These are phyloP conservation scores for Masnerella sp. DNA, from an alignment of 2,888 invertebrate species.

Conservation along the genomic window DNA sequence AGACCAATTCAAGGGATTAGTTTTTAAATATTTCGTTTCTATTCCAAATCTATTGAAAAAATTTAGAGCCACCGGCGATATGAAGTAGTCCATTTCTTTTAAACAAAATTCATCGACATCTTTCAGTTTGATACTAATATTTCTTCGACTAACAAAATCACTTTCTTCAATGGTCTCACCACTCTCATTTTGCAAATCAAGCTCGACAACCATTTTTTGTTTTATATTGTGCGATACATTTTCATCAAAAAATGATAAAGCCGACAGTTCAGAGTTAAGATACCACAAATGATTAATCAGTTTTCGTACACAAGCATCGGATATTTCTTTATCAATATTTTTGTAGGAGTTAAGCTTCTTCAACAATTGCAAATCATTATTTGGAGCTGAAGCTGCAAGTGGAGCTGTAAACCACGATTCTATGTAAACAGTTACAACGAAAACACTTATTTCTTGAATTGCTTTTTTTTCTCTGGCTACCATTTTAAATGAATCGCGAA, in stretches of 20 bases:
- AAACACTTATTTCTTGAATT: constrained; percentile 8
- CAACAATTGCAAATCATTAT: constrained; percentile 12
- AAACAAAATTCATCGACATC: background rate
- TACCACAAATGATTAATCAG: constrained; percentile 23
- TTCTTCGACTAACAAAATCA: background rate
- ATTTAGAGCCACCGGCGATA: background rate
- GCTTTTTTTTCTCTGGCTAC: background rate
- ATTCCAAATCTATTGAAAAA: constrained; percentile 7
- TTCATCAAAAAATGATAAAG: constrained; percentile 11
- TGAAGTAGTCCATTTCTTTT: constrained; percentile 16
- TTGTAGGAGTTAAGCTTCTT: constrained; percentile 3
- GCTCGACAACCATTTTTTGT: constrained; percentile 2
- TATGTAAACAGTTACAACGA: constrained; percentile 4
- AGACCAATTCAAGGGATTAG: constrained; percentile 27
- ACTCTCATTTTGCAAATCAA: constrained; percentile 1
- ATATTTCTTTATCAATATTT: constrained; percentile 9
- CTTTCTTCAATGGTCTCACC: constrained; percentile 1
- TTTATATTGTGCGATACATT: constrained; percentile 5
- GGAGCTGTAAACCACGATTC: constrained; percentile 11
- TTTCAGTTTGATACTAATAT: constrained; percentile 10
- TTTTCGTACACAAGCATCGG: background rate
- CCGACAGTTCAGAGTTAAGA: constrained; percentile 1
- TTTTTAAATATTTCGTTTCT: constrained; percentile 7
- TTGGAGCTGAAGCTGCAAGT: background rate
- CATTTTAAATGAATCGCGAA: constrained; percentile 6